phyloP scores from a whole-genome alignment of 92 coral and sea anemone species.

The Parazoanthus atlanticus region DNA sequence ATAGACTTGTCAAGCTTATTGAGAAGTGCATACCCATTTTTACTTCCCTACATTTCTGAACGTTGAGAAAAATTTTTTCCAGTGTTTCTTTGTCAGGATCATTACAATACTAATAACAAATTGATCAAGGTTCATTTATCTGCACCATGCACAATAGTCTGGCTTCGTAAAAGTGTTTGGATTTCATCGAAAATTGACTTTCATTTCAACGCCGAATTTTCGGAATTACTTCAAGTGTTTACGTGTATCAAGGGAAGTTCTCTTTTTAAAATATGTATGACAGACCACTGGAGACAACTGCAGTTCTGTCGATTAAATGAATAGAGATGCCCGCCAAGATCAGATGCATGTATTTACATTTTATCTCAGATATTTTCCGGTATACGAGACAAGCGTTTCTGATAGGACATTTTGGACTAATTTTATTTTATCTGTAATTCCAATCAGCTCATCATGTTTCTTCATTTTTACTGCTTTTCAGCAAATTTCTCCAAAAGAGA shows the following conservation, averaged over 20 bases:
- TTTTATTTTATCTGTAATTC: background rate
- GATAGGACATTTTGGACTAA: background rate
- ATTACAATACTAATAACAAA: background rate
- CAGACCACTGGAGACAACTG: background rate
- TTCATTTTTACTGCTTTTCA: background rate
- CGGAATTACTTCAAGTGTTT: slow-evolving; percentile 1
- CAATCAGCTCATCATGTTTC: background rate
- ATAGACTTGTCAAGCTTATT: background rate
- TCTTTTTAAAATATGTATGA: background rate
- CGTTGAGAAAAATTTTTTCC: background rate
- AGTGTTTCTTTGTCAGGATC: background rate
- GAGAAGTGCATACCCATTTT: background rate
- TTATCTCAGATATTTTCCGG: background rate
- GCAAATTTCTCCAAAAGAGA: background rate
- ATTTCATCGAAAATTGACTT: background rate
- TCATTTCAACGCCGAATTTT: background rate
- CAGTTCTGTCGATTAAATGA: background rate
- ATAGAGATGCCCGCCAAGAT: background rate
- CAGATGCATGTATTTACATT: background rate
- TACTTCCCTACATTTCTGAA: background rate
- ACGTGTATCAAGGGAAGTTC: background rate
- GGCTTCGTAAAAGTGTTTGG: background rate
- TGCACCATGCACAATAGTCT: background rate
- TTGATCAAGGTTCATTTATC: background rate
- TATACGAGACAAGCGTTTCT: background rate